These are phyloP conservation scores for Probaryconus sp. DNA, from an alignment of 1,140 invertebrate genomes.

Conservation along the genomic window DNA sequence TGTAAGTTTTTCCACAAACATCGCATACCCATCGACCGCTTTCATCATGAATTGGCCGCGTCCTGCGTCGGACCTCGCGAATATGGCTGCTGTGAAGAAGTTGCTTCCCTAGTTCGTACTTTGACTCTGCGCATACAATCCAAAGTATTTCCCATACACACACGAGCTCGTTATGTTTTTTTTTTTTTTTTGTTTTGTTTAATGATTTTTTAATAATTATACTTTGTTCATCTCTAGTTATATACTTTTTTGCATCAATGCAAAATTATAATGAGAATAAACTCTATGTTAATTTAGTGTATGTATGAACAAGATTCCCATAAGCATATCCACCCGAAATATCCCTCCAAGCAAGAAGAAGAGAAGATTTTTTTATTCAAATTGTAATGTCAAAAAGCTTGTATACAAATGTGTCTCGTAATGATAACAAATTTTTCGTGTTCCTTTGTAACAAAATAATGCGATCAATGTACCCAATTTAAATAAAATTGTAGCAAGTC, in stretches of 20 bases:
- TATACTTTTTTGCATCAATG: slow-evolving; percentile 8
- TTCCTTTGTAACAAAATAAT: no score
- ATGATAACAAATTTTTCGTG: no score
- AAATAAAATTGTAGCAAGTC: no score
- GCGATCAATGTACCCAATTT: no score
- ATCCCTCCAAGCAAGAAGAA: slow-evolving; percentile 64
- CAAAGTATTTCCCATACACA: slow-evolving; percentile 76
- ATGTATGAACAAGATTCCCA: slow-evolving; percentile 59
- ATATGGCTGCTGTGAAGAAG: slow-evolving; percentile 60
- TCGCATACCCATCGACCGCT: slow-evolving; percentile 77
- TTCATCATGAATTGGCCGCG: slow-evolving; percentile 71
- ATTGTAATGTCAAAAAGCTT: slow-evolving; percentile 67
- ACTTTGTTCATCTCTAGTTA: no score
- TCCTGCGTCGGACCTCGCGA: slow-evolving; percentile 67
- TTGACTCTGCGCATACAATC: slow-evolving; percentile 78
- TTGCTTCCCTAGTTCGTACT: slow-evolving; percentile 70
- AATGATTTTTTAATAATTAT: slow-evolving; percentile 32
- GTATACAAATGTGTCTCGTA: slow-evolving; percentile 40
- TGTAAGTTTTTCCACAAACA: slow-evolving; percentile 77
- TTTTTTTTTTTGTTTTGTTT: slow-evolving; percentile 27
- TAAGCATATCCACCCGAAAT: slow-evolving; percentile 65
- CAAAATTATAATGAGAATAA: slow-evolving; percentile 36
- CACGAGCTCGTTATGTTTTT: slow-evolving; percentile 63
- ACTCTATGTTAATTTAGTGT: slow-evolving; percentile 61
- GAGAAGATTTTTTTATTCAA: slow-evolving; percentile 53